These are phyloP conservation scores for Leucozona laternaria DNA, from an alignment of 2,888 invertebrate species.

Conservation along the genomic window DNA sequence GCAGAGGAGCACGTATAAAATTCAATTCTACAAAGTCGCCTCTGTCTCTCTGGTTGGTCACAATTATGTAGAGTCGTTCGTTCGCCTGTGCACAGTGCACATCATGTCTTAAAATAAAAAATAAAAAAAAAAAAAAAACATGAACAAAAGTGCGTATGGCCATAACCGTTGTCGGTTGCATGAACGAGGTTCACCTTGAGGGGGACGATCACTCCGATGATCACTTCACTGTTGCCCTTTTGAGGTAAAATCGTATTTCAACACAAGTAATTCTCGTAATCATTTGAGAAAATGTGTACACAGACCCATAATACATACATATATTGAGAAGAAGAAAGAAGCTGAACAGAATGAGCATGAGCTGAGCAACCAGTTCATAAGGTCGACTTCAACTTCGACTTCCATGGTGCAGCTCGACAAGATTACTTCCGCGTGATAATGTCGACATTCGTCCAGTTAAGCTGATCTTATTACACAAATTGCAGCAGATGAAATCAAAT, in stretches of 20 bases:
- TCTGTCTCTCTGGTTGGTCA: slow-evolving; percentile 38
- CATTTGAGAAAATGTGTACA: slow-evolving; percentile 13
- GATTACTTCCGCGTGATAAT: slow-evolving; percentile 76
- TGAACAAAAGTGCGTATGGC: slow-evolving; percentile 58
- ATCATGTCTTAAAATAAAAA: slow-evolving; percentile 42
- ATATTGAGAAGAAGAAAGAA: slow-evolving; percentile 18
- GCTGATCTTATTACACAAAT: slow-evolving; percentile 76
- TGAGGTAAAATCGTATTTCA: slow-evolving; percentile 70
- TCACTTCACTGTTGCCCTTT: slow-evolving; percentile 67
- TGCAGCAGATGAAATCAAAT: slow-evolving; percentile 58
- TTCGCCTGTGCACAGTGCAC: slow-evolving; percentile 59
- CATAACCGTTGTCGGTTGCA: slow-evolving; percentile 44
- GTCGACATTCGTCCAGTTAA: slow-evolving; percentile 74
- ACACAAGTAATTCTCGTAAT: slow-evolving; percentile 65
- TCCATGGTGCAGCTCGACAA: slow-evolving; percentile 18
- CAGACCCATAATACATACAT: neutral
- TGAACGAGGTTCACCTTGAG: slow-evolving; percentile 70
- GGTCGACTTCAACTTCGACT: too few species aligned
- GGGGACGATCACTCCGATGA: slow-evolving; percentile 65
- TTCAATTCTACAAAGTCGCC: slow-evolving; percentile 67
- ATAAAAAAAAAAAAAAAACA: slow-evolving; percentile 6
- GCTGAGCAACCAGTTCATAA: slow-evolving; percentile 74
- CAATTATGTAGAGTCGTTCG: slow-evolving; percentile 53
- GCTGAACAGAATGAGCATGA: slow-evolving; percentile 5
- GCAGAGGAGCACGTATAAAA: slow-evolving; percentile 67